A percentile compares a stretch with the other conserved stretches of the same genome.
Evolutionary conservation across 2,888 invertebrate species (phyloP).

Genomic region (Zele albiditarsus): DNA sequence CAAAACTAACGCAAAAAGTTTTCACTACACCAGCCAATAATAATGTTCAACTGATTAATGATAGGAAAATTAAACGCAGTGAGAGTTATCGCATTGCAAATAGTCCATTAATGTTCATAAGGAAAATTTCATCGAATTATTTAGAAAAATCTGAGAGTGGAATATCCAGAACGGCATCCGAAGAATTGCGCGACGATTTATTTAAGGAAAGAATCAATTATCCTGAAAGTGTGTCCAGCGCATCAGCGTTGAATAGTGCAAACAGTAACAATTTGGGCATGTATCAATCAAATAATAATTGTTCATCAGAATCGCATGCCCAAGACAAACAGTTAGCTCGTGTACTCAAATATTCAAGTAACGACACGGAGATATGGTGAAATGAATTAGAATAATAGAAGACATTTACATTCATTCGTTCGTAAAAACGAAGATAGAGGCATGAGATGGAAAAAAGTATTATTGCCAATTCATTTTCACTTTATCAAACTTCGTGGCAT

Average conservation of each 20-base stretch:
- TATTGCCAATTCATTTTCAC: not conserved
- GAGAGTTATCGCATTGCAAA: slow-evolving; percentile 90
- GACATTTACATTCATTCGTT: not conserved
- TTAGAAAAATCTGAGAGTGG: slow-evolving; percentile 60
- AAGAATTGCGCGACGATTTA: slow-evolving; percentile 72
- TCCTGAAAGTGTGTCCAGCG: slow-evolving; percentile 78
- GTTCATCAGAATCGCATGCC: slow-evolving; percentile 63
- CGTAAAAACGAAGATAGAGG: not conserved
- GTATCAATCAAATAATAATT: not conserved
- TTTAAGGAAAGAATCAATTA: slow-evolving; percentile 82
- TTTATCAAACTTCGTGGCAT: not conserved
- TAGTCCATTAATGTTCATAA: slow-evolving; percentile 80
- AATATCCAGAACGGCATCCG: slow-evolving; percentile 68
- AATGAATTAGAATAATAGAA: slow-evolving; percentile 30
- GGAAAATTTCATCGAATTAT: slow-evolving; percentile 68
- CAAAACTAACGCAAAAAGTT: slow-evolving; percentile 64
- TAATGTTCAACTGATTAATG: slow-evolving; percentile 44
- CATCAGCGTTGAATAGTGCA: slow-evolving; percentile 57
- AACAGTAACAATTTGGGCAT: not conserved
- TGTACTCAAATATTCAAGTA: slow-evolving; percentile 79
- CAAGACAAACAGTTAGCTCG: slow-evolving; percentile 79
- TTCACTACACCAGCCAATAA: slow-evolving; percentile 55
- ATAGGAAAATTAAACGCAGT: slow-evolving; percentile 82
- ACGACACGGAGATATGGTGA: slow-evolving; percentile 86
- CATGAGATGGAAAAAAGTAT: slow-evolving; percentile 14